Conservation (phyloP, 2,797 vertebrate species). For the Propithecus deckenii region DNA sequence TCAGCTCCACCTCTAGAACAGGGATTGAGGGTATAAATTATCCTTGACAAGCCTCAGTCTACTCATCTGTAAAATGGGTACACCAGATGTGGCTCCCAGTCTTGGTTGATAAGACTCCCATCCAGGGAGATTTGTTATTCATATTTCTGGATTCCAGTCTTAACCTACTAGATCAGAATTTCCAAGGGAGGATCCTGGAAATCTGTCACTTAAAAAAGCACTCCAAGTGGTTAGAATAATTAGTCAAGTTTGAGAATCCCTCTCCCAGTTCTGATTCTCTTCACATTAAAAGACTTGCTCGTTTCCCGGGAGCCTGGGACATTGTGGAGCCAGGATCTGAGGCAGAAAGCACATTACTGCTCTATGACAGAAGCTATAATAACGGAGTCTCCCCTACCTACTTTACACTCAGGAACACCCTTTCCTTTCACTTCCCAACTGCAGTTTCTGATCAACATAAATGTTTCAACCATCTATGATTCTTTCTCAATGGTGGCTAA, state of each 20-base stretch:
- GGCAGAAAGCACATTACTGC: neutral
- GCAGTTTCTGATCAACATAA: conserved; percentile 56
- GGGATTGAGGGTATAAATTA: neutral
- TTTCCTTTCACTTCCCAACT: conserved; percentile 45
- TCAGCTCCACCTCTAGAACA: neutral
- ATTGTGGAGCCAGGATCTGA: neutral
- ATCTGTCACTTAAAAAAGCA: neutral
- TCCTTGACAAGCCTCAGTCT: neutral
- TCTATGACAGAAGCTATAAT: neutral
- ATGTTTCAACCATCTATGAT: conserved; percentile 26
- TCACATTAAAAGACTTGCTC: neutral
- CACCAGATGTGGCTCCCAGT: neutral
- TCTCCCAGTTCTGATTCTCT: neutral
- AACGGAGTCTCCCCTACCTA: neutral
- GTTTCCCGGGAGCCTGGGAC: neutral
- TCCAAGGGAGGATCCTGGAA: neutral
- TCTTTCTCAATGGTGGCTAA: conserved; percentile 51
- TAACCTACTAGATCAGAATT: neutral
- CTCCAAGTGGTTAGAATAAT: neutral
- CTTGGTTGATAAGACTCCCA: neutral
- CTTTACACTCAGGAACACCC: neutral
- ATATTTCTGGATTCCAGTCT: neutral
- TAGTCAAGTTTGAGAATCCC: neutral
- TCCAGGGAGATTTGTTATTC: neutral
- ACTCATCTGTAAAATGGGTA: neutral